Conservation (phyloP, 2,888 invertebrate genomes). For the Diarsia rubi region DNA sequence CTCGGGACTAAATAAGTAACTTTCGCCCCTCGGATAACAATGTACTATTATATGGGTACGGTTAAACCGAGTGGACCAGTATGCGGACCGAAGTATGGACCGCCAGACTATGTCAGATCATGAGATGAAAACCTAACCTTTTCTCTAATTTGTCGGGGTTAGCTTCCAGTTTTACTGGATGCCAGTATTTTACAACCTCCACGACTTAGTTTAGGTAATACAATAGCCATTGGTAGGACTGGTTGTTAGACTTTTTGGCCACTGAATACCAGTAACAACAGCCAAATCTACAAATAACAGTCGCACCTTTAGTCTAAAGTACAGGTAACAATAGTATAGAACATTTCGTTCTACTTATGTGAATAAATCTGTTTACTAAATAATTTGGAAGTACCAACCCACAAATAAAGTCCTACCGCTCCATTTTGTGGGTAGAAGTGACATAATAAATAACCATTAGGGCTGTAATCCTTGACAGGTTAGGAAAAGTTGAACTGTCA, state of each 20-base stretch:
- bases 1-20: too few species aligned
- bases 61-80: background rate
- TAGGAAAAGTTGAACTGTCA: slow-evolving; percentile 53
- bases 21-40: too few species aligned
- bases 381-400: background rate
- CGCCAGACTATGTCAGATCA: background rate
- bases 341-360: background rate
- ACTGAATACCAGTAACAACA: too few species aligned
- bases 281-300: too few species aligned
- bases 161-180: too few species aligned
- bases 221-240: too few species aligned
- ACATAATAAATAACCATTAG: slow-evolving; percentile 51
- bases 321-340: background rate
- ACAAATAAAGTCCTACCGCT: slow-evolving; percentile 6
- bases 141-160: too few species aligned
- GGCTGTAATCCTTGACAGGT: slow-evolving; percentile 40
- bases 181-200: too few species aligned
- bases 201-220: too few species aligned
- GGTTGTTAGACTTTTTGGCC: too few species aligned
- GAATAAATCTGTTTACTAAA: slow-evolving; percentile 18
- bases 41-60: too few species aligned
- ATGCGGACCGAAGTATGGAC: background rate
- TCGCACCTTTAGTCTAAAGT: background rate
- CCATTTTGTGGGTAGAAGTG: slow-evolving; percentile 11
- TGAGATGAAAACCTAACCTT: too few species aligned